A percentile compares a stretch with the other conserved stretches of the same genome.
Conservation (phyloP, 1,140 invertebrate species). For the Notospermus geniculatus region DNA sequence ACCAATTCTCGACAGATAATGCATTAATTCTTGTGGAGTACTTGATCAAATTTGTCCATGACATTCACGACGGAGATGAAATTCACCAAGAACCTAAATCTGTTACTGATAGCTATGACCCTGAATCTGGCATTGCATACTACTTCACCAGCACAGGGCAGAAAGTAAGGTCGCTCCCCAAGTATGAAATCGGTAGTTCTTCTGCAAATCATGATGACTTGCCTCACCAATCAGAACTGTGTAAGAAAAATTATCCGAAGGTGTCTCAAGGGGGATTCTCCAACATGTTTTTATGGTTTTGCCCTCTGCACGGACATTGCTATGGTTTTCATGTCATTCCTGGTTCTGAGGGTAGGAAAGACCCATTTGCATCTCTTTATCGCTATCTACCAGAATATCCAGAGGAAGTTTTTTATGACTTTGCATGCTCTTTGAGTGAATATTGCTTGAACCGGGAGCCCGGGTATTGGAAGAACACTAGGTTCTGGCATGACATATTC, state of each 20-base stretch:
- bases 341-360: constrained; percentile 23
- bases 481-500: constrained; percentile 29
- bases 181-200: constrained; percentile 17
- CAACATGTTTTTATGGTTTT: constrained; percentile 27
- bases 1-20: no score
- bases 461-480: constrained; percentile 18
- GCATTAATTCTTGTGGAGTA: no score
- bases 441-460: constrained; percentile 27
- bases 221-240: constrained; percentile 11
- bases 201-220: constrained; percentile 23
- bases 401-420: constrained; percentile 26
- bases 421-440: constrained; percentile 22
- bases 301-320: constrained; percentile 23
- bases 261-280: constrained; percentile 16
- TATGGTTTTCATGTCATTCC: constrained; percentile 26
- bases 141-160: constrained; percentile 17
- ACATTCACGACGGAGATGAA: background rate
- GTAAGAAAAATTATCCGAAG: constrained; percentile 16
- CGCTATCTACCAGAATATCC: constrained; percentile 19
- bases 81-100: constrained; percentile 12
- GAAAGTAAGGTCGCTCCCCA: constrained; percentile 13
- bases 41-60: no score
- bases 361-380: constrained; percentile 24
- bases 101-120: constrained; percentile 22
- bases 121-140: constrained; percentile 25